Percentiles rank a stretch among this genome's conserved stretches.
phyloP scores from a whole-genome alignment of 1,140 invertebrate species.

The Lepidurus couesii region DNA sequence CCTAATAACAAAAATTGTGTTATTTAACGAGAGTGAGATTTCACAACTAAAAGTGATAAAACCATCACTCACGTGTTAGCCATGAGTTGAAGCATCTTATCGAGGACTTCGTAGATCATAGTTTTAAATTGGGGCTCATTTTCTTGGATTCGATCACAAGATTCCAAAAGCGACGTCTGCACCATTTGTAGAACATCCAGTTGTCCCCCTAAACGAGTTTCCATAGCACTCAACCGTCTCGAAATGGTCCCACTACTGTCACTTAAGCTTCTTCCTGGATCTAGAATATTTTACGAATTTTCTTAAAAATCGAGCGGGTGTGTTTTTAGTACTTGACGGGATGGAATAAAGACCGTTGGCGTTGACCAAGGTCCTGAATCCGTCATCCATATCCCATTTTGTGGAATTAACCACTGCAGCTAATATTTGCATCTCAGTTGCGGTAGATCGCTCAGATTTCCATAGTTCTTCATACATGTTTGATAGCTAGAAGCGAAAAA shows the following conservation, averaged over 20 bases:
- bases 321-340: neutral
- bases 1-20: neutral
- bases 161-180: neutral
- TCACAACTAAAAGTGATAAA: too few relatives aligned
- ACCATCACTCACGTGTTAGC: neutral
- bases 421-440: slow-evolving; percentile 48
- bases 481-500: slow-evolving; percentile 45
- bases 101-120: neutral
- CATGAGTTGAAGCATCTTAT: neutral
- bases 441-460: slow-evolving; percentile 48
- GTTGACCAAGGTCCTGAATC: slow-evolving; percentile 47
- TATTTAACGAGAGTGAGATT: neutral
- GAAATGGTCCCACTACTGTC: neutral
- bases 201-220: neutral
- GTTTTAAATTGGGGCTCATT: neutral
- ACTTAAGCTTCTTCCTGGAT: neutral
- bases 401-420: slow-evolving; percentile 51
- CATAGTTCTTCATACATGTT: slow-evolving; percentile 54
- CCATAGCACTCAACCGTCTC: neutral
- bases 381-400: slow-evolving; percentile 51
- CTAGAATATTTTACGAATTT: neutral
- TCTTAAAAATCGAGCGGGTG: neutral
- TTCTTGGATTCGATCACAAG: neutral
- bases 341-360: neutral
- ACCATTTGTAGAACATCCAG: neutral